Conservation (phyloP, 2,113 vertebrate genomes). For the Cinclus cinclus region DNA sequence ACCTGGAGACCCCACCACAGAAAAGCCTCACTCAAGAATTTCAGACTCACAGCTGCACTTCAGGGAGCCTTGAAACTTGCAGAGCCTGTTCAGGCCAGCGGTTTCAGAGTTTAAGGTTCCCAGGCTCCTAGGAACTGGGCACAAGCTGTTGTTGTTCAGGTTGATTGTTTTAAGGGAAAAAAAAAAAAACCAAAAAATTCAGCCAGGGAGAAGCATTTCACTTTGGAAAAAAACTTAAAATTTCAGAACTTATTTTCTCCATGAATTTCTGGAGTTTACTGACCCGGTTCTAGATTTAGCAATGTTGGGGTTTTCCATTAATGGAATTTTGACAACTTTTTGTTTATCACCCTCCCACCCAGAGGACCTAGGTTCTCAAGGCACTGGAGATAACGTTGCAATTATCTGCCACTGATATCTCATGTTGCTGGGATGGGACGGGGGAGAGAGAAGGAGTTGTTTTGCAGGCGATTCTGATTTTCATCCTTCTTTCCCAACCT, state of each 20-base stretch:
- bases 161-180: background rate
- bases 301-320: background rate
- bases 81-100: background rate
- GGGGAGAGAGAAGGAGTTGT: background rate
- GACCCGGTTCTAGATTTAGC: background rate
- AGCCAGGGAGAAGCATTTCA: background rate
- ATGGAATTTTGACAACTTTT: conserved; percentile 15
- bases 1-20: background rate
- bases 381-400: conserved; percentile 3
- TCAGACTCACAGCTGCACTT: background rate
- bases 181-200: accelerated
- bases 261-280: background rate
- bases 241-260: background rate
- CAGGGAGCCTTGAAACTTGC: background rate
- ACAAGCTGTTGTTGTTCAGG: background rate
- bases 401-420: conserved; percentile 19
- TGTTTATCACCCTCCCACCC: background rate
- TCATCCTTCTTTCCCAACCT: background rate
- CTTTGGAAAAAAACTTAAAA: background rate
- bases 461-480: background rate
- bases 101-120: background rate
- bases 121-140: background rate
- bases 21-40: background rate
- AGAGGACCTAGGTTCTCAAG: background rate
- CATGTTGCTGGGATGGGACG: background rate